A percentile compares a stretch with the other conserved stretches of the same genome.
Evolutionary conservation across 2,113 vertebrate species (phyloP).

Genomic region (Equus quagga): DNA sequence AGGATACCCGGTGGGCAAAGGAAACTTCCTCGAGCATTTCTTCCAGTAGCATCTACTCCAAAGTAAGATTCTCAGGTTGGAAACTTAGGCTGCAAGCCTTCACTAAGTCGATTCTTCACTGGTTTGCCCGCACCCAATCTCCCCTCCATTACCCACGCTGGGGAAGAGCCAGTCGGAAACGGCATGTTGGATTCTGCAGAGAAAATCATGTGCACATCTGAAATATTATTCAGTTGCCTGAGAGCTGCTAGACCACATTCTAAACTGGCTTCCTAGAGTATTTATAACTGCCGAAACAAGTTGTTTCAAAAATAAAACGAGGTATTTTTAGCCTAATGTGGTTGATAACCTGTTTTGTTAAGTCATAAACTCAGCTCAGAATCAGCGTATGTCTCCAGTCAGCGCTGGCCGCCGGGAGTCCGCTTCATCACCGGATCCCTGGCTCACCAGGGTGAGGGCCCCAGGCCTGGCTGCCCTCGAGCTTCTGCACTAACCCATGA

Average conservation of each 20-base stretch:
- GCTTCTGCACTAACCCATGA: not conserved
- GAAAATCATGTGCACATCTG: conserved; percentile 3
- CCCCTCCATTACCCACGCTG: not conserved
- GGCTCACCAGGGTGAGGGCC: fast-evolving
- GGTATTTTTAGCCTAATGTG: conserved; percentile 57
- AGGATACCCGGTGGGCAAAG: not conserved
- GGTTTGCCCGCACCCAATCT: not conserved
- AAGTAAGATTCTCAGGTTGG: not conserved
- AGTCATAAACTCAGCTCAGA: not conserved
- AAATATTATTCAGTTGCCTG: conserved; percentile 59
- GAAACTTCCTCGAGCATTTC: conserved; percentile 15
- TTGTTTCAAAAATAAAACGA: conserved; percentile 66
- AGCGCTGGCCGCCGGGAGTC: not conserved
- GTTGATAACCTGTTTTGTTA: conserved; percentile 58
- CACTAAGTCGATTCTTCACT: not conserved
- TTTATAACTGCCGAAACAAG: conserved; percentile 71
- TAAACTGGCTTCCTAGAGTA: conserved; percentile 31
- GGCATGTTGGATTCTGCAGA: not conserved
- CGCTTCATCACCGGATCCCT: not conserved
- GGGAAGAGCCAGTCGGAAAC: conserved; percentile 19
- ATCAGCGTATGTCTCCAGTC: not conserved
- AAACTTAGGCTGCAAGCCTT: not conserved
- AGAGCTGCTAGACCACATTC: conserved; percentile 56
- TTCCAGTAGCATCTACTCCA: not conserved
- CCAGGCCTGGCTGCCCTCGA: not conserved